These are phyloP conservation scores for Drosophila eohydei DNA, from an alignment of 2,888 invertebrate species.

Conservation along the genomic window DNA sequence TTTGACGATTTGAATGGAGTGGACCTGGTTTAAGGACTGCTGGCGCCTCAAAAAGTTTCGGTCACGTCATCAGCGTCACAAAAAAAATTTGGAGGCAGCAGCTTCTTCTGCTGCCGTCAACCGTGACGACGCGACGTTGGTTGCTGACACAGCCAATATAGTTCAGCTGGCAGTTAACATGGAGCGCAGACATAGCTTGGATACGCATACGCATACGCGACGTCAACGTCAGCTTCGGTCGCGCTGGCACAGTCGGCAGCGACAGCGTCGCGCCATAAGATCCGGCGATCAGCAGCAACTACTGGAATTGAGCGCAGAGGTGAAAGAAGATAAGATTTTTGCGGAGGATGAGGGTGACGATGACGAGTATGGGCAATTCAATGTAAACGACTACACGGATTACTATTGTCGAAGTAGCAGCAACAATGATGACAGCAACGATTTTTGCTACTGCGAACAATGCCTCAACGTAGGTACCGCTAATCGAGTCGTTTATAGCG, in stretches of 20 bases:
- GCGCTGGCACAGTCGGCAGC: background rate
- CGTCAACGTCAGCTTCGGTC: background rate
- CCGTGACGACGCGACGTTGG: background rate
- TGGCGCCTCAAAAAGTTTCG: constrained; percentile 89
- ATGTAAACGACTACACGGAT: constrained; percentile 56
- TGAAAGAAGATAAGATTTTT: background rate
- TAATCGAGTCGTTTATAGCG: constrained; percentile 9
- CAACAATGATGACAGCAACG: constrained; percentile 86
- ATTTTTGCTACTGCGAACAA: constrained; percentile 91
- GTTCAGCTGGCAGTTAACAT: background rate
- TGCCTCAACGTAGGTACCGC: constrained; percentile 86
- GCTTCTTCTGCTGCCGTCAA: too few relatives aligned
- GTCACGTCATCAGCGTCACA: constrained; percentile 72
- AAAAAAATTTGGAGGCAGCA: constrained; percentile 41
- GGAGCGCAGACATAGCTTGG: constrained; percentile 41
- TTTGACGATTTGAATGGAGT: constrained; percentile 87
- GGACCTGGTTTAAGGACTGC: constrained; percentile 89
- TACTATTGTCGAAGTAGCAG: constrained; percentile 70
- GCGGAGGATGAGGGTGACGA: constrained; percentile 15
- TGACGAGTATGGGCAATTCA: constrained; percentile 65
- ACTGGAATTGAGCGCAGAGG: background rate
- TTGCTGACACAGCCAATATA: background rate
- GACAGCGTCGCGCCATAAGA: too few relatives aligned
- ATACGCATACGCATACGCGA: constrained; percentile 18
- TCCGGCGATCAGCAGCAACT: too few relatives aligned